phyloP scores from a whole-genome alignment of 2,113 vertebrate genomes.

The Saimiri boliviensis region DNA sequence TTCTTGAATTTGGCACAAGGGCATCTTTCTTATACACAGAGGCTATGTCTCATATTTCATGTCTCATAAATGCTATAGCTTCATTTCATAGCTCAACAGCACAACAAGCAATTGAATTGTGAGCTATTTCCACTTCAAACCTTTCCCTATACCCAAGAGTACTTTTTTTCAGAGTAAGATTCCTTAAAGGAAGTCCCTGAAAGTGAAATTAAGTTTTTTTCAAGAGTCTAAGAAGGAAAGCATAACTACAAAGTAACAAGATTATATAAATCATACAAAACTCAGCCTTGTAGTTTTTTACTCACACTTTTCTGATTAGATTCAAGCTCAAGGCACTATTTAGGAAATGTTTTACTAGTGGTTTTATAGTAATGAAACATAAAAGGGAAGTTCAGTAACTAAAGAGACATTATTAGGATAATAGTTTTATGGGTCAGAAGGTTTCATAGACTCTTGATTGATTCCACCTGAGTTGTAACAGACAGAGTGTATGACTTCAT shows the following conservation, averaged over 20 bases:
- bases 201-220: conserved; percentile 3
- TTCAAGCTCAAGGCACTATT: not conserved
- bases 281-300: not conserved
- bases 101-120: not conserved
- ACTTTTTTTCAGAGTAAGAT: not conserved
- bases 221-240: not conserved
- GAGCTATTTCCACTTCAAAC: not conserved
- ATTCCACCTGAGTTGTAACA: not conserved
- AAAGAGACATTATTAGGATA: not conserved
- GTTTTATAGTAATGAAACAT: not conserved
- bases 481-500: not conserved
- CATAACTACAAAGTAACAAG: not conserved
- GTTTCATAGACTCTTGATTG: not conserved
- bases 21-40: not conserved
- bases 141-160: not conserved
- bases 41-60: not conserved
- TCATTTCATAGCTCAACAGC: not conserved
- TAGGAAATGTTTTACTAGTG: conserved; percentile 15
- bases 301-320: not conserved
- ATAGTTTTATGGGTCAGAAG: not conserved
- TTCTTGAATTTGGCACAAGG: not conserved
- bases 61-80: not conserved
- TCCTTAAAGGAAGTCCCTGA: not conserved
- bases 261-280: not conserved
- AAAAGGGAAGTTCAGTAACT: not conserved